Conservation (phyloP, 1,140 invertebrate genomes). For the Cydia strobilella region DNA sequence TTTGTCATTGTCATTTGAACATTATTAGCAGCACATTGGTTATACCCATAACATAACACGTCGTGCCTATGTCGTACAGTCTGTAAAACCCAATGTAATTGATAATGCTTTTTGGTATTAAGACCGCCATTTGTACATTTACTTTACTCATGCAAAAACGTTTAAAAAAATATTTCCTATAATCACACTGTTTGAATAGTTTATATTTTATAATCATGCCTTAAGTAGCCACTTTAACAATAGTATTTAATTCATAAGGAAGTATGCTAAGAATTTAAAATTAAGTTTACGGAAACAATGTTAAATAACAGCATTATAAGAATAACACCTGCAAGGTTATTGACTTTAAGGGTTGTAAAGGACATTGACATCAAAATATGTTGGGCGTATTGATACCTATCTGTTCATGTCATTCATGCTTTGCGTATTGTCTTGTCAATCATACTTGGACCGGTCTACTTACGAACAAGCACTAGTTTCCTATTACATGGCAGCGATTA, state of each 20-base stretch:
- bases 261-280: neutral
- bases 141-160: no score
- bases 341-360: neutral
- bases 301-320: neutral
- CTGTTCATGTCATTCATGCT: constrained; percentile 38
- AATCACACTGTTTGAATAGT: no score
- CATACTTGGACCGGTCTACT: constrained; percentile 39
- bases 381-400: constrained; percentile 37
- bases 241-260: no score
- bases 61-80: constrained; percentile 35
- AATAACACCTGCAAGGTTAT: neutral
- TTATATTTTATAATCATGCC: no score
- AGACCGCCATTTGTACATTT: no score
- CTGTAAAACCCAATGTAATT: no score
- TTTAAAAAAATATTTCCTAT: no score
- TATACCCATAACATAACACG: constrained; percentile 42
- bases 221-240: no score
- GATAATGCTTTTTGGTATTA: constrained; percentile 31
- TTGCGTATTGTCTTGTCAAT: constrained; percentile 65
- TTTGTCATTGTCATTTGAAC: neutral
- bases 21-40: constrained; percentile 30
- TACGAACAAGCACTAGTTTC: neutral
- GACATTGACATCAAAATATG: constrained; percentile 30
- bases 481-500: no score
- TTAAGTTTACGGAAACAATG: neutral